Base-by-base conservation (phyloP, 2,797 vertebrate species). In the Hybognathus amarus region DNA sequence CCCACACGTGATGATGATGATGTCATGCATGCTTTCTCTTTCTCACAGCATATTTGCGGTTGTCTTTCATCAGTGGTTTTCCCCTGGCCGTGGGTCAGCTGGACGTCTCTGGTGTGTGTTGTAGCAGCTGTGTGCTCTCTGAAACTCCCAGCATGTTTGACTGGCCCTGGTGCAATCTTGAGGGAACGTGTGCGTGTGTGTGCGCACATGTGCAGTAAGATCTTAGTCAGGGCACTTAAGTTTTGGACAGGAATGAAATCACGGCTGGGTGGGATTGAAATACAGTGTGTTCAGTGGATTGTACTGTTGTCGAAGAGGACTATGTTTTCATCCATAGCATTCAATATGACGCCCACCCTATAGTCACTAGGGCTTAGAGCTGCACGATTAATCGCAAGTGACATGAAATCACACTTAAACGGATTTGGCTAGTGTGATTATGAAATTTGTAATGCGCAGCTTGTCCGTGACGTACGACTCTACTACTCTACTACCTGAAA, bases 31-130 rank as follows among this genome's bases (percentile, higher is more conserved):
- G 56, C 59, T 52, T 56, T 73, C 45, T 77, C 45, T 67, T 22
- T 80, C 54, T 63, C 47, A 24, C 45, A 56, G 33, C 7, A 4
- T 42, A 2, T 42, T 81, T 36, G 12, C 18, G 20, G 2, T 38
- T 27, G 30, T 52, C 1, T 56, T 74, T 50, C 10, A 24, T 52
- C 80, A 74, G 33, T 82, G 80, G 80, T 82, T 82, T 82, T 82
- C 80, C 80, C 80, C 80, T 82, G 80, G 80, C 80, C 12, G 17
- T 0, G 33, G 45, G 30, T 77, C 81, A 76, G 73, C 70, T 64
- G 45, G 22, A 20, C 36, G 15, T 56, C 24, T 67, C 13, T 64
- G 4, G 47, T 50, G 33, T 63, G 27, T 81, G 54, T 71, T 80
- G 30, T 18, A 66, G 33, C 73, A 83, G 73, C 81, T 83, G 71